A percentile compares a stretch with the other conserved stretches of the same genome.
phyloP scores from a whole-genome alignment of 2,888 invertebrate genomes.

The Cremastobaeus sp. region DNA sequence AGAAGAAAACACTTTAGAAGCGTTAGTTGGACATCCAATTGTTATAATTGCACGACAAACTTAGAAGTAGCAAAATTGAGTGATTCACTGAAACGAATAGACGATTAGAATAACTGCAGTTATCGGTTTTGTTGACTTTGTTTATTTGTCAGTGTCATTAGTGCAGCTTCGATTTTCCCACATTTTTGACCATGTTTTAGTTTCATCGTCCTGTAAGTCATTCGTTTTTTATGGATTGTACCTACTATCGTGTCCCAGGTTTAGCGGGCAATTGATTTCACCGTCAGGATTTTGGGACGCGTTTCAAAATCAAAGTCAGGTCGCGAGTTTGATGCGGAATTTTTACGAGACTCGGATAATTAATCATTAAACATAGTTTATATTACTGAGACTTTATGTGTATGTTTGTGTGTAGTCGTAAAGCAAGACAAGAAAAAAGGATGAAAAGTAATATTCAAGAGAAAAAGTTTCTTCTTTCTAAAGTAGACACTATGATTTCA shows the following conservation, averaged over 20 bases:
- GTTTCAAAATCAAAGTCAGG: slow-evolving; percentile 44
- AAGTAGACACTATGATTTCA: slow-evolving; percentile 51
- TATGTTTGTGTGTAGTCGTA: slow-evolving; percentile 78
- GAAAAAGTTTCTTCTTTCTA: slow-evolving; percentile 56
- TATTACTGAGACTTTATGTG: slow-evolving; percentile 75
- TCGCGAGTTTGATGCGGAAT: slow-evolving; percentile 58
- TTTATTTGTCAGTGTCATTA: no score
- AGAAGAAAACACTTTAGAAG: slow-evolving; percentile 33
- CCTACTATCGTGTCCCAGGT: slow-evolving; percentile 35
- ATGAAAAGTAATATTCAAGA: slow-evolving; percentile 52
- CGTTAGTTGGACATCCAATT: no score
- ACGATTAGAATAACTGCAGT: slow-evolving; percentile 22
- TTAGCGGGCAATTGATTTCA: slow-evolving; percentile 57
- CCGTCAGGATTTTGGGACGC: slow-evolving; percentile 23
- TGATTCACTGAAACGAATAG: slow-evolving; percentile 7
- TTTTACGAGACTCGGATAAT: slow-evolving; percentile 69
- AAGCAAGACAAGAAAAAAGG: slow-evolving; percentile 63
- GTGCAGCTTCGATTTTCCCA: background rate
- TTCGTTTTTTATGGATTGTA: no score
- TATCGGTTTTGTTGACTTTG: slow-evolving; percentile 1
- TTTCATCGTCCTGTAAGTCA: no score
- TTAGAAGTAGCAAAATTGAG: slow-evolving; percentile 33
- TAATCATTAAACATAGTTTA: slow-evolving; percentile 74
- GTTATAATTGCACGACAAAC: slow-evolving; percentile 14
- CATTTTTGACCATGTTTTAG: no score